A percentile compares a stretch with the other conserved stretches of the same genome.
phyloP scores from a whole-genome alignment of 2,797 vertebrate species.

The Macropus fuliginosus region DNA sequence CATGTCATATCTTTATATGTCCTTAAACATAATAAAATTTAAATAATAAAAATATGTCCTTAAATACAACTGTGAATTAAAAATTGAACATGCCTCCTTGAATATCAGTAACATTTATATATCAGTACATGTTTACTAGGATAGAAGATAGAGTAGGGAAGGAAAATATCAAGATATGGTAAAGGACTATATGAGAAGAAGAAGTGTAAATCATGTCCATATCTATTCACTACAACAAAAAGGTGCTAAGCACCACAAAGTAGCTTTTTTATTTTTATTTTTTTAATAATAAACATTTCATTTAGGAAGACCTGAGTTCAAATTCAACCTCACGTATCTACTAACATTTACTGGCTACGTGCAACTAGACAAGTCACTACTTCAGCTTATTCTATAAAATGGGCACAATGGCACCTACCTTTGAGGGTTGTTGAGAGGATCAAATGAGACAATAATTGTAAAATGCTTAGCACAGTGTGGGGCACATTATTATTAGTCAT shows the following conservation, averaged over 20 bases:
- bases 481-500: not conserved
- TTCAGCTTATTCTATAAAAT: not conserved
- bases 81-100: not conserved
- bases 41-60: too few relatives aligned
- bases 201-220: not conserved
- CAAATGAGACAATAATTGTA: not conserved
- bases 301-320: not conserved
- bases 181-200: not conserved
- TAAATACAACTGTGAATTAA: not conserved
- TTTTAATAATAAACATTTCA: not conserved
- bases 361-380: not conserved
- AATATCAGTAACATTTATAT: not conserved
- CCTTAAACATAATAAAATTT: not conserved
- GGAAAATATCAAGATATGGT: not conserved
- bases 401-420: not conserved
- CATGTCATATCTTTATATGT: not conserved
- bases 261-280: not conserved
- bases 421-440: not conserved
- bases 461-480: not conserved
- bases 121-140: not conserved
- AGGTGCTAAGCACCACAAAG: not conserved
- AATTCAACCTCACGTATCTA: not conserved
- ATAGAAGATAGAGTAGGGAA: not conserved
- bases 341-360: not conserved
- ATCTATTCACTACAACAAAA: not conserved